These are phyloP conservation scores for Corythornis madagascariensis DNA, from an alignment of 2,113 vertebrate species.

Conservation along the genomic window DNA sequence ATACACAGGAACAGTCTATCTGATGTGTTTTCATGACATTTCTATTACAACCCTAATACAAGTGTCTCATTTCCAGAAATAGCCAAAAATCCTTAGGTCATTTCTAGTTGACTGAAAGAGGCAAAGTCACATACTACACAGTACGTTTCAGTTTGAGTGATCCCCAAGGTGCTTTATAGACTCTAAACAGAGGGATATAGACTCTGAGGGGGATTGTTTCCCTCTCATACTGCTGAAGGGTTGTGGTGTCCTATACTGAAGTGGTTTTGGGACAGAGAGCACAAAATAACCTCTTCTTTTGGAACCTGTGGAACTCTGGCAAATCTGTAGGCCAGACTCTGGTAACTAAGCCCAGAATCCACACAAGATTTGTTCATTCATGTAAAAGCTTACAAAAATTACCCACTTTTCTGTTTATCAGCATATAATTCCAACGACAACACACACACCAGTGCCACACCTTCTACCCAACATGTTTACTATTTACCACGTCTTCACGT, in stretches of 20 bases:
- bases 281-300: background rate
- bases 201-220: background rate
- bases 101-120: background rate
- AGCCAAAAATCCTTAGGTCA: background rate
- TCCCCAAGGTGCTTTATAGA: background rate
- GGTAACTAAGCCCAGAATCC: background rate
- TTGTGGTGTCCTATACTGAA: background rate
- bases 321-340: fast-evolving
- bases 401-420: too few relatives aligned
- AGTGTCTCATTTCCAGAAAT: background rate
- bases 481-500: fast-evolving
- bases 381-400: background rate
- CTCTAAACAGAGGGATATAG: background rate
- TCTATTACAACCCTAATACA: background rate
- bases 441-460: fast-evolving
- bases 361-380: background rate
- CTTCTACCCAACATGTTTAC: fast-evolving
- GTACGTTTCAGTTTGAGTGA: background rate
- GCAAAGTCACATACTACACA: background rate
- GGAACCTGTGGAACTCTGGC: fast-evolving
- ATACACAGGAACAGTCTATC: background rate
- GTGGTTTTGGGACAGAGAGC: background rate
- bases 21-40: background rate
- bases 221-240: background rate
- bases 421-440: fast-evolving